Conservation (phyloP, 2,888 invertebrate genomes). For the Eustalomyia histrio region DNA sequence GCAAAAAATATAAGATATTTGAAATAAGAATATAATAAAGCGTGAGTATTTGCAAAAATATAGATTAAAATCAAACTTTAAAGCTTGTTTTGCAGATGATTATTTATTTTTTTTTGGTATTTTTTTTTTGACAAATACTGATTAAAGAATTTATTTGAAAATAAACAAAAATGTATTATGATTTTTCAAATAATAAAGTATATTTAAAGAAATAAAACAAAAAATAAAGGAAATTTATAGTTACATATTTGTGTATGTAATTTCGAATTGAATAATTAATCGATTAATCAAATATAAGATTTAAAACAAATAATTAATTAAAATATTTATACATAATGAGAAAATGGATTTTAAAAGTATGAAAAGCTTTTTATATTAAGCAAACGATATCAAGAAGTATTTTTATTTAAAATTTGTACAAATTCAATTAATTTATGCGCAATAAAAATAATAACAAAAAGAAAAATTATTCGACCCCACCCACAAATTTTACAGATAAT, state of each 20-base stretch:
- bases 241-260: no score
- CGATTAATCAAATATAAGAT: no score
- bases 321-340: no score
- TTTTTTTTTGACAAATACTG: neutral
- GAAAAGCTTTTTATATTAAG: no score
- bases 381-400: no score
- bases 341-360: no score
- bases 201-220: neutral
- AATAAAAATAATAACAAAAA: neutral
- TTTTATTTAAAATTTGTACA: neutral
- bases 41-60: constrained; percentile 45
- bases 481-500: constrained; percentile 42
- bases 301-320: no score
- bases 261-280: no score
- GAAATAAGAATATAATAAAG: constrained; percentile 46
- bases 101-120: constrained; percentile 28
- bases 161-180: constrained; percentile 50
- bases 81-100: neutral
- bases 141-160: constrained; percentile 31
- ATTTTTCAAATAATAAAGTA: constrained; percentile 2
- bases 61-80: neutral
- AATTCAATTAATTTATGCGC: neutral
- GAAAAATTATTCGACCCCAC: constrained; percentile 26
- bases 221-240: no score
- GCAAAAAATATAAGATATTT: constrained; percentile 62